These are phyloP conservation scores for Corythornis cristatus DNA, from an alignment of 2,113 vertebrate species.

Conservation along the genomic window DNA sequence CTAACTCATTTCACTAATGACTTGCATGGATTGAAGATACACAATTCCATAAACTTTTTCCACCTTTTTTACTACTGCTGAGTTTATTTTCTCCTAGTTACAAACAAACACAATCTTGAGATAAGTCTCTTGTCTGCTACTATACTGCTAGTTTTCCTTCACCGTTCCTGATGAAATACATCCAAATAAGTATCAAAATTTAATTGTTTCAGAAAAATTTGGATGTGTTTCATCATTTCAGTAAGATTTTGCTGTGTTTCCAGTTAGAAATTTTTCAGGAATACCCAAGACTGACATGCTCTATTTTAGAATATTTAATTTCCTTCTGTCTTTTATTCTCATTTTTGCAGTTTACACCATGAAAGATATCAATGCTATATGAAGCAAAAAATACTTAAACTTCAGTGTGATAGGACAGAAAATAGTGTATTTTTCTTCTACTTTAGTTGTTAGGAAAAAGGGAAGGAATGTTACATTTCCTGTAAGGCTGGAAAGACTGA, in stretches of 20 bases:
- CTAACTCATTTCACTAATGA: not conserved
- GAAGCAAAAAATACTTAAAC: not conserved
- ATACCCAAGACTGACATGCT: not conserved
- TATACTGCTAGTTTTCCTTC: not conserved
- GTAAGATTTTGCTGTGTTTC: not conserved
- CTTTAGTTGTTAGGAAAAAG: not conserved
- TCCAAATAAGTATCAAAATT: not conserved
- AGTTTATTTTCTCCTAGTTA: not conserved
- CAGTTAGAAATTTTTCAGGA: not conserved
- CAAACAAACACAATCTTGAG: not conserved
- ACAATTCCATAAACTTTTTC: not conserved
- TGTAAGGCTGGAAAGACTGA: constrained; percentile 3
- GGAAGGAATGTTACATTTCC: constrained; percentile 32
- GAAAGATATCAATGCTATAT: not conserved
- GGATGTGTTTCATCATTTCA: not conserved
- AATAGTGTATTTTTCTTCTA: not conserved
- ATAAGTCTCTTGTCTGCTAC: not conserved
- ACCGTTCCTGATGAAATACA: not conserved
- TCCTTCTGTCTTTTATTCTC: not conserved
- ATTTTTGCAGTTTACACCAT: not conserved
- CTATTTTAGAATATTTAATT: constrained; percentile 2
- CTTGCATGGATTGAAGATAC: not conserved
- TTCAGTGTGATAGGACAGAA: not conserved
- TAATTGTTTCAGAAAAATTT: not conserved
- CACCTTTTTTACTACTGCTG: not conserved